These are phyloP conservation scores for Aelia acuminata DNA, from an alignment of 2,888 invertebrate genomes.

Conservation along the genomic window DNA sequence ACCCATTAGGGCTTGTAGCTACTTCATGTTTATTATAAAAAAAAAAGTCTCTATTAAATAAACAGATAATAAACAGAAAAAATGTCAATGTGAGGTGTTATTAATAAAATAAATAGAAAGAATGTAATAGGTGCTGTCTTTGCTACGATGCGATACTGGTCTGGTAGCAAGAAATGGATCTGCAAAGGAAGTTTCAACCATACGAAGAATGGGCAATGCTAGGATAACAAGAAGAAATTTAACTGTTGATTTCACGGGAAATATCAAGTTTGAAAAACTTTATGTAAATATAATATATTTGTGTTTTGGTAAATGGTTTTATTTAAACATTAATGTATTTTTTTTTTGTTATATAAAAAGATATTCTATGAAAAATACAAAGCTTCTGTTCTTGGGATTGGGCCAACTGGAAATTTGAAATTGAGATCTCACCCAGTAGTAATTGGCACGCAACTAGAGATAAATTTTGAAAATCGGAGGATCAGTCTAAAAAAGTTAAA, in stretches of 20 bases:
- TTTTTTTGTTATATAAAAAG: not conserved
- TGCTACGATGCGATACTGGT: constrained; percentile 55
- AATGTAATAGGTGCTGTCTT: constrained; percentile 49
- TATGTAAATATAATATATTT: constrained; percentile 57
- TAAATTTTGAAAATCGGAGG: constrained; percentile 58
- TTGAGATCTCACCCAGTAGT: constrained; percentile 52
- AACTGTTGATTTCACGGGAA: constrained; percentile 54
- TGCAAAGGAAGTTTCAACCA: constrained; percentile 57
- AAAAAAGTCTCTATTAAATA: no score
- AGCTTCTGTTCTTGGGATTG: constrained; percentile 58
- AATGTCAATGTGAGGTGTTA: no score
- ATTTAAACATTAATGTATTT: no score
- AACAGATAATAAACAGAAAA: no score
- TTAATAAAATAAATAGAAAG: no score
- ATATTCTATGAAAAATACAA: constrained; percentile 57
- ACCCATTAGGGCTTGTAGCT: no score
- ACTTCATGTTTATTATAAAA: no score
- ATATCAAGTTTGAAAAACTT: constrained; percentile 56
- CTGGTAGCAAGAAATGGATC: constrained; percentile 57
- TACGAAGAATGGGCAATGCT: constrained; percentile 58
- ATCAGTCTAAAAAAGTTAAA: constrained; percentile 56
- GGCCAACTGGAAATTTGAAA: constrained; percentile 57
- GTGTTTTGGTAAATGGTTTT: no score
- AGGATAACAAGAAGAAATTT: constrained; percentile 52
- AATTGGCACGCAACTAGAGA: constrained; percentile 51